Evolutionary conservation across 23 tunicate species (phyloP), one percentile per base, ranked within the genome.

Genomic region (Phallusia fumigata): DNA sequence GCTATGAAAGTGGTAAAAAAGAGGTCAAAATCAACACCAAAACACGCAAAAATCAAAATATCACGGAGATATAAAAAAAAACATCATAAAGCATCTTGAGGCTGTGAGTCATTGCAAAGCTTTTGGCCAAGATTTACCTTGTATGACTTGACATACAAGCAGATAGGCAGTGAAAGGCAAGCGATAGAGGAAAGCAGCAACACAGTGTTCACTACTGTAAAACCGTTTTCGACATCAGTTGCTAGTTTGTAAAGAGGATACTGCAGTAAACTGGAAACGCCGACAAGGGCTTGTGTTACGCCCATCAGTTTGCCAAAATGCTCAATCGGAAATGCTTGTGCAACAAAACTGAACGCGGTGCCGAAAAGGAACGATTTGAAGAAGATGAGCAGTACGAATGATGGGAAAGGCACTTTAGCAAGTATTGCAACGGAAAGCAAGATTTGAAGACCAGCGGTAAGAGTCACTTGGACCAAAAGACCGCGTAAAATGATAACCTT

Each of bases 221-320:
- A 84, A 19, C 50, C 34, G 1, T 65, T 65, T 31, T 76, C 52
- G 30, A 76, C 32, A 26, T 30, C 53, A 0, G 19, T 2, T 11
- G 87, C 81, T 1, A 76, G 8, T 21, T 76, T 36, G 33, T 75
- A 76, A 52, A 84, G 35, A 32, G 81, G 47, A 58, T 76, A 84
- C 28, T 76, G 76, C 19, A 84, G 31, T n/a, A 64, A 30, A 33
- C 52, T 33, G 22, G 76, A 35, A 8, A 64, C 32, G 32, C 87
- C 86, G 11, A 47, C 52, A 52, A 84, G 15, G 32, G 58, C 34
- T 53, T 58, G 52, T n/a, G 52, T 33, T 0, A 84, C 32, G 28
- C 87, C 81, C 32, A 53, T 30, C 52, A 76, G 32, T 40, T 84
- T 84, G 35, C 87, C 87, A 53, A 84, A 33, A 40, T 84, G 87